Conservation (phyloP, 2,797 vertebrate genomes). For the Syndactyla subalaris region DNA sequence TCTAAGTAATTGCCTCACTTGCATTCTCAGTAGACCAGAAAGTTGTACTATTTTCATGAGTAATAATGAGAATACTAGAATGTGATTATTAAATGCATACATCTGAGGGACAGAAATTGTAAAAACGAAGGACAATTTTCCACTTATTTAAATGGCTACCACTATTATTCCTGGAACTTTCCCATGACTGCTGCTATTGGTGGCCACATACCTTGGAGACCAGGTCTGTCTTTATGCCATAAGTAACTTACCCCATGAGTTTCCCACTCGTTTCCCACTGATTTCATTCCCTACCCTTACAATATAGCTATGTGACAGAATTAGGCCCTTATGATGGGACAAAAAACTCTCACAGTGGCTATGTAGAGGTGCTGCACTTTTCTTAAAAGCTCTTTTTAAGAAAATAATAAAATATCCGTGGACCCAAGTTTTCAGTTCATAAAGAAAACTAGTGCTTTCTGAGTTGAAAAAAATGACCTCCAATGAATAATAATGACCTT, state of each 20-base stretch:
- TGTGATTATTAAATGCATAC: slow-evolving; percentile 50
- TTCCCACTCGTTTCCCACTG: background rate
- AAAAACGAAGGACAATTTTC: slow-evolving; percentile 51
- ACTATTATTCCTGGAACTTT: slow-evolving; percentile 43
- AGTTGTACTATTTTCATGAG: slow-evolving; percentile 22
- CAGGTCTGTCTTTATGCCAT: background rate
- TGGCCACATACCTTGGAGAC: background rate
- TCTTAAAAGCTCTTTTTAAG: background rate
- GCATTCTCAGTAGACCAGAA: slow-evolving; percentile 57
- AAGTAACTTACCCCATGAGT: background rate
- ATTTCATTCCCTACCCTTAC: background rate
- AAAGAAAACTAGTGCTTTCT: slow-evolving; percentile 15
- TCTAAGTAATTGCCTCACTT: slow-evolving; percentile 40
- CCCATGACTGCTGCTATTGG: background rate
- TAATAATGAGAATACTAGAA: slow-evolving; percentile 54
- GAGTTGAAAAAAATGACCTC: background rate
- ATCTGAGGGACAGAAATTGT: slow-evolving; percentile 35
- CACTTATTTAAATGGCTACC: slow-evolving; percentile 33
- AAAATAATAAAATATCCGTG: slow-evolving; percentile 12
- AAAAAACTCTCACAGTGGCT: background rate
- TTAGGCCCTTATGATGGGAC: background rate
- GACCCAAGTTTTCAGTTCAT: slow-evolving; percentile 16
- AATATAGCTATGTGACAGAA: background rate
- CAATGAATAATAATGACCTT: slow-evolving; percentile 8
- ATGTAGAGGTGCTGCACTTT: background rate